These are phyloP conservation scores for Protomyctophum bolini DNA, from an alignment of 2,113 vertebrate genomes.

Conservation along the genomic window DNA sequence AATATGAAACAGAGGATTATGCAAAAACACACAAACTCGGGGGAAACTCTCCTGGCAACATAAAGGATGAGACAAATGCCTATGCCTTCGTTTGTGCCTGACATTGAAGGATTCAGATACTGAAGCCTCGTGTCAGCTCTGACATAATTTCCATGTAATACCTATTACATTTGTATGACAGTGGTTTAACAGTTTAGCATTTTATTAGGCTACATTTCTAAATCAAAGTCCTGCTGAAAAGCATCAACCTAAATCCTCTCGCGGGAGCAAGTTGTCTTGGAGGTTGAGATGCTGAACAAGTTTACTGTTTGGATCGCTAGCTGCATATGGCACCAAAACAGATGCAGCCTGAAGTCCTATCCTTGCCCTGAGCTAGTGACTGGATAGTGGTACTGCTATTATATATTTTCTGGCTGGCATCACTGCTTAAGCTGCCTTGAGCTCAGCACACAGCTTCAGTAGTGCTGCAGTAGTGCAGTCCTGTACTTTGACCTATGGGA, in stretches of 20 bases:
- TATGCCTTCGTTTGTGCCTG: slow-evolving; percentile 11
- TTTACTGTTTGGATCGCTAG: slow-evolving; percentile 42
- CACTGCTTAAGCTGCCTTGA: slow-evolving; percentile 11
- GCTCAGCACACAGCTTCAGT: slow-evolving; percentile 5
- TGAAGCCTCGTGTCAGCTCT: slow-evolving; percentile 20
- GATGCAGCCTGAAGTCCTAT: slow-evolving; percentile 27
- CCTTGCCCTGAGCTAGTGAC: slow-evolving; percentile 3
- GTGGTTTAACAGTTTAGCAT: slow-evolving; percentile 21
- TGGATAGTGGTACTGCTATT: slow-evolving; percentile 21
- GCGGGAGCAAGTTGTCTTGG: slow-evolving; percentile 30
- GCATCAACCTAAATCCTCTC: slow-evolving; percentile 37
- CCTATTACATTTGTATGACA: slow-evolving; percentile 21
- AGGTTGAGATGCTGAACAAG: slow-evolving; percentile 32
- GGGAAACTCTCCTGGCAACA: slow-evolving; percentile 12
- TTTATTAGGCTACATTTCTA: slow-evolving; percentile 39
- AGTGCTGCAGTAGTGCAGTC: background rate
- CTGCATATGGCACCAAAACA: slow-evolving; percentile 9
- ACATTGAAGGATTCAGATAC: slow-evolving; percentile 3
- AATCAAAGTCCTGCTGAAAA: slow-evolving; percentile 45
- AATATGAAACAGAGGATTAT: slow-evolving; percentile 5
- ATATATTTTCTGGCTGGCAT: slow-evolving; percentile 13
- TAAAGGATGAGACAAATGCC: too few relatives aligned
- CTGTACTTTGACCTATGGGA: slow-evolving; percentile 35
- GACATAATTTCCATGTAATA: slow-evolving; percentile 6
- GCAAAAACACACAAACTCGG: slow-evolving; percentile 14